Evolutionary conservation across 2,113 vertebrate genomes (phyloP), one percentile per base, ranked within the genome.

Genomic region (Zootoca vivipara): DNA sequence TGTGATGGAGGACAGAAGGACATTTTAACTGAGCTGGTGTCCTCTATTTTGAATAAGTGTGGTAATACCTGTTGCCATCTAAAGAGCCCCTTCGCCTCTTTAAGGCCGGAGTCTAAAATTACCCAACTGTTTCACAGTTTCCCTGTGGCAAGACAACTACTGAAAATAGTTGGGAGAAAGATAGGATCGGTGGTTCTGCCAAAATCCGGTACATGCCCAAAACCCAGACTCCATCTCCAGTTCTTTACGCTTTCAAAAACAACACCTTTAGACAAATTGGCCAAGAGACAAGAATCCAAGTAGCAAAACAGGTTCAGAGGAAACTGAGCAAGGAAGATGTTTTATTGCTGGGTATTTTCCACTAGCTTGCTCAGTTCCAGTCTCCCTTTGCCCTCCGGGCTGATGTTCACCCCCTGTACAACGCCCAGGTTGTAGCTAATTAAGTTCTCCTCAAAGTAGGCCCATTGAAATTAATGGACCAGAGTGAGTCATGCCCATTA

Each of bases 261-360:
- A n/a, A 69, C 69, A 69, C 69, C 18, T 56, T 46, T 33, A n/a
- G 52, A 42, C 13, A 64, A 73, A 52, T 56, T 26, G 69, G 83
- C 69, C 56, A 10, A 33, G 20, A 35, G 82, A 73, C 82, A 56
- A 72, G 67, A 84, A 73, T 84, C 52, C 12, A 26, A 85, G 83
- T 73, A 58, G 83, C 42, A 28, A n/a, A 85, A 85, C 83, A 74
- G 83, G 83, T 85, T 73, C 33, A 20, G 46, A 46, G 83, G n/a
- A 85, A 58, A 46, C 69, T 33, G 33, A 85, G 69, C 69, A 35
- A 46, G 52, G 52, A 35, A 35, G 70, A 24, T 52, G 4, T 73
- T 85, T 58, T 85, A 72, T 72, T 70, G 42, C 69, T 30, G 46
- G 46, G 46, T 85, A 74, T 85, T 85, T 85, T 85, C 83, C 46